Evolutionary conservation across 2,888 invertebrate species (phyloP), one percentile per base, ranked within the genome.

Genomic region (Xanthorhoe designata): DNA sequence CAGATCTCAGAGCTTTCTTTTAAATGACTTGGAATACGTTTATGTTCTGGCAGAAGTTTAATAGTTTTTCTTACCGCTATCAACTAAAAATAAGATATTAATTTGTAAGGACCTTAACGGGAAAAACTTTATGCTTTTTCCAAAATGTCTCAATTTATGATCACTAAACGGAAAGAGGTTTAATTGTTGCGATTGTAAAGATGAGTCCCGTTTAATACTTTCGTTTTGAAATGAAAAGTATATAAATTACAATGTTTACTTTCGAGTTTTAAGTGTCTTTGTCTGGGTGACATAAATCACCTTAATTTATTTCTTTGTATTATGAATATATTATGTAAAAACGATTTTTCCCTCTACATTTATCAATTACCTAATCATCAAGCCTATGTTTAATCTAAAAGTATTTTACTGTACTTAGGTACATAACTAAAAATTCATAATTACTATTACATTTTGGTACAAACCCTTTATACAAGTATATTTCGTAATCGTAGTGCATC

Each of bases 101-200:
- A 19, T 19, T n/a, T 19, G 7, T 42, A 7, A 38, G 18, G 17
- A 15, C 47, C 47, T 32, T 55, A 53, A 58, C 63, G 63, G 69
- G 42, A 51, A 32, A n/a, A 13, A 51, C 60, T 68, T 69, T 64
- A 69, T 61, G 13, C 24, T 51, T 56, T 58, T 61, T 56, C 64
- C 61, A 64, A 58, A 35, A 29, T 47, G 15, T 65, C 53, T 60
- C 59, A 52, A 60, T 64, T 70, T 65, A 70, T 57, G 45, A 35
- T 60, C 52, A 62, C 59, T 60, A 49, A 65, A 65, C 45, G 49
- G 49, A 53, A 50, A 54, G 24, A 59, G 45, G 19, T 56, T 60
- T 45, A 60, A 60, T 60, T 55, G 50, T 45, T 51, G n/a, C n/a
- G 32, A 62, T 59, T 59, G 18, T 60, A 57, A 63, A 62, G 59